Conservation (phyloP, 2,113 vertebrate species). For the Cavia porcellus region DNA sequence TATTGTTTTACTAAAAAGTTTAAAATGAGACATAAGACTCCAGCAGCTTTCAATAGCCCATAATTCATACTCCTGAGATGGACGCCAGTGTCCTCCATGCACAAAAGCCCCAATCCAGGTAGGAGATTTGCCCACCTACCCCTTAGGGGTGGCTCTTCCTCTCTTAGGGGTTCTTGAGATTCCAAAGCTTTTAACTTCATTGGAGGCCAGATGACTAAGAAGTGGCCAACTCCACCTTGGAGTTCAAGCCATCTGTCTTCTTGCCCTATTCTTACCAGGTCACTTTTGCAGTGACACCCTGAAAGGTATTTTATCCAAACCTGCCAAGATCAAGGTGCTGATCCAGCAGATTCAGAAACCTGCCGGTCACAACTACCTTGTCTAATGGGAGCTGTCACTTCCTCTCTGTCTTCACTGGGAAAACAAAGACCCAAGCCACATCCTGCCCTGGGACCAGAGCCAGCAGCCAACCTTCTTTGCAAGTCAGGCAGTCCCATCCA, state of each 20-base stretch:
- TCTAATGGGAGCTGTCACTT: not conserved
- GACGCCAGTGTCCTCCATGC: fast-evolving
- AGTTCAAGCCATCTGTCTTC: not conserved
- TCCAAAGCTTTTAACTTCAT: not conserved
- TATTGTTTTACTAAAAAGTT: not conserved
- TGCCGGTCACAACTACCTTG: not conserved
- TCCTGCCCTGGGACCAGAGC: not conserved
- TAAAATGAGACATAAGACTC: not conserved
- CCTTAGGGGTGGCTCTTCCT: no score
- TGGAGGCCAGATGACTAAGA: not conserved
- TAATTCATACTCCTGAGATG: not conserved
- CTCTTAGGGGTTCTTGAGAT: not conserved
- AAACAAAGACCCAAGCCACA: not conserved
- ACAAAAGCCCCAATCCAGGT: not conserved
- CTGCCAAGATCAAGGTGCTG: not conserved
- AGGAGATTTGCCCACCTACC: not conserved
- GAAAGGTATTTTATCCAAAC: not conserved
- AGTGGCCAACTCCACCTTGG: not conserved
- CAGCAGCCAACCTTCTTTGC: not conserved
- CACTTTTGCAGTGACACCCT: not conserved
- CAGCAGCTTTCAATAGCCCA: not conserved
- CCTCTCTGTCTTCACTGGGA: not conserved
- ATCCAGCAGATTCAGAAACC: not conserved
- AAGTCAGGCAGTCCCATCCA: not conserved
- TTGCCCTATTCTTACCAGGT: fast-evolving